Percentiles rank a stretch among this genome's conserved stretches.
Evolutionary conservation across 2,113 vertebrate genomes (phyloP).

Genomic region (Aramus guarauna): DNA sequence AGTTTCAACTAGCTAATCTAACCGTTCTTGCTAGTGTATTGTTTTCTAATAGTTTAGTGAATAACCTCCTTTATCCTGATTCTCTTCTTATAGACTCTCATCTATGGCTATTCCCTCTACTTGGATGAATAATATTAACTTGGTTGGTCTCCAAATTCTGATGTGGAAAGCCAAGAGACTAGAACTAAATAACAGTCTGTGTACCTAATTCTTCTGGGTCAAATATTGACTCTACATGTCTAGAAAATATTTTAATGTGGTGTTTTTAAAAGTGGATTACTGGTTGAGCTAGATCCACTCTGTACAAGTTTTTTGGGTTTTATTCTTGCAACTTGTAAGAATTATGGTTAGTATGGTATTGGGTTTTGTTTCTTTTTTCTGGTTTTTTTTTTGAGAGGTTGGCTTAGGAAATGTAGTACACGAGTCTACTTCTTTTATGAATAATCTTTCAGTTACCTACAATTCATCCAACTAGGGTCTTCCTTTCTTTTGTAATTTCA

Average conservation of each 20-base stretch:
- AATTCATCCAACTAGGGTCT: neutral
- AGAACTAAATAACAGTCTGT: neutral
- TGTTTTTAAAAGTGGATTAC: neutral
- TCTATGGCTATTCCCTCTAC: constrained; percentile 20
- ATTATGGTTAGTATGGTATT: neutral
- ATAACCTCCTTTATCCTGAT: constrained; percentile 44
- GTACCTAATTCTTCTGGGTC: neutral
- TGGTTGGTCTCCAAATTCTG: constrained; percentile 35
- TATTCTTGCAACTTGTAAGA: neutral
- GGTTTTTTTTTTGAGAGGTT: neutral
- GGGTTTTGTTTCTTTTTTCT: neutral
- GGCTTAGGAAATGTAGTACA: neutral
- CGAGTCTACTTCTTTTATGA: neutral
- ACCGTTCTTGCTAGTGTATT: neutral
- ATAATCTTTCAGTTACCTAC: neutral
- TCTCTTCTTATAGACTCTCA: constrained; percentile 38
- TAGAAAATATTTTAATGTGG: neutral
- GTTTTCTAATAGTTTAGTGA: neutral
- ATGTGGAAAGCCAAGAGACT: constrained; percentile 14
- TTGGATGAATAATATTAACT: constrained; percentile 47
- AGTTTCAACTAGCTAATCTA: constrained; percentile 10
- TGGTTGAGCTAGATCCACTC: neutral
- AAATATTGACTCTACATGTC: neutral
- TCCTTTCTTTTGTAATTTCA: neutral
- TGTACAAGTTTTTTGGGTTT: neutral